Conservation (phyloP, 2,888 invertebrate genomes). For the Brachyptera putata region DNA sequence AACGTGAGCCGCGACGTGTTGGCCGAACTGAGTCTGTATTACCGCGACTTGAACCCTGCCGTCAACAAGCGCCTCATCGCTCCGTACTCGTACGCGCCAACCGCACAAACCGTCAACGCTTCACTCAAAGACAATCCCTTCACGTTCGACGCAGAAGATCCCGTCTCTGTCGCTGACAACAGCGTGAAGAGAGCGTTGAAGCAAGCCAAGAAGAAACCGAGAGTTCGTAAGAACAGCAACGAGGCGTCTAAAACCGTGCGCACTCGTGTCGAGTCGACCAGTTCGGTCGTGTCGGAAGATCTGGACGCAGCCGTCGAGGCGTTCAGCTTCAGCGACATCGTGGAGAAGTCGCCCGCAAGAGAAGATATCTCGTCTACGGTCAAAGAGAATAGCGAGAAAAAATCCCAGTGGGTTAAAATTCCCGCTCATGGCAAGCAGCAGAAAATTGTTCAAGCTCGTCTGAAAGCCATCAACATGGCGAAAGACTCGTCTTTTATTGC, state of each 20-base stretch:
- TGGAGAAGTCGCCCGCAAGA: conserved; percentile 45
- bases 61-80: conserved; percentile 64
- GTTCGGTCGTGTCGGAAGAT: conserved; percentile 42
- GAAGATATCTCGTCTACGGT: conserved; percentile 34
- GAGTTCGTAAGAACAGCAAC: conserved; percentile 18
- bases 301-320: conserved; percentile 46
- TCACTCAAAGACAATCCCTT: conserved; percentile 26
- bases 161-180: not conserved
- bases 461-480: conserved; percentile 47
- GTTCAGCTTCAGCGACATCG: conserved; percentile 38
- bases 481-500: conserved; percentile 45
- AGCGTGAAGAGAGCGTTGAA: conserved; percentile 32
- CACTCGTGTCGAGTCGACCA: conserved; percentile 29
- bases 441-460: conserved; percentile 49
- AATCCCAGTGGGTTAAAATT: conserved; percentile 50
- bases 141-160: conserved; percentile 9
- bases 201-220: conserved; percentile 26
- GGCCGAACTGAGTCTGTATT: conserved; percentile 62
- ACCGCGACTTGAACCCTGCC: conserved; percentile 56
- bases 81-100: conserved; percentile 59
- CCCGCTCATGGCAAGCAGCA: conserved; percentile 48
- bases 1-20: conserved; percentile 57
- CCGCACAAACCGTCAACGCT: conserved; percentile 49
- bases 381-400: conserved; percentile 36
- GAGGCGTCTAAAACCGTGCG: conserved; percentile 16